Evolutionary conservation across 2,797 vertebrate genomes (phyloP).

Genomic region (Cephalopachus bancanus): DNA sequence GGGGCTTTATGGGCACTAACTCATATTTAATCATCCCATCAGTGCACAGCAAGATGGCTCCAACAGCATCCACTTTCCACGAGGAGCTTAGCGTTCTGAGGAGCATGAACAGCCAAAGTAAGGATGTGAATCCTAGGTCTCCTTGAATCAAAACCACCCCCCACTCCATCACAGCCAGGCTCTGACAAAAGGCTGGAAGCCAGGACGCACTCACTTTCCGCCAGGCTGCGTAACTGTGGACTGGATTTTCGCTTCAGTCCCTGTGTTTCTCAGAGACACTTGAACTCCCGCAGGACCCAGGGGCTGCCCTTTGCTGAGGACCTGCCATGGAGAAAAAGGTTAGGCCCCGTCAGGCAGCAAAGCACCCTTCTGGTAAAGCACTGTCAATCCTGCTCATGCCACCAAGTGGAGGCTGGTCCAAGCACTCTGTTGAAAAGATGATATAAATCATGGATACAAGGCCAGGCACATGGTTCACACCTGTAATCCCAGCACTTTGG

Average conservation of each 20-base stretch:
- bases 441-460: background rate
- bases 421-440: background rate
- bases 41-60: accelerated
- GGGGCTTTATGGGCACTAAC: accelerated
- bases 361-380: background rate
- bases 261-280: slow-evolving; percentile 92
- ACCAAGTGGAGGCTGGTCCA: background rate
- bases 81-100: background rate
- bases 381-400: accelerated
- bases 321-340: slow-evolving; percentile 87
- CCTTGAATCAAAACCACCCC: background rate
- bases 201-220: slow-evolving; percentile 93
- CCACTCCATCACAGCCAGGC: background rate
- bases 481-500: no score
- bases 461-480: background rate
- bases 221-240: slow-evolving; percentile 93
- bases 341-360: background rate
- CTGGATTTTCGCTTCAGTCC: slow-evolving; percentile 92
- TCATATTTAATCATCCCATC: background rate
- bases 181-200: background rate
- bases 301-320: slow-evolving; percentile 96
- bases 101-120: background rate
- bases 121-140: background rate
- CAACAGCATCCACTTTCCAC: background rate
- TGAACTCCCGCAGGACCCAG: slow-evolving; percentile 96